Evolutionary conservation across 2,888 invertebrate genomes (phyloP).

Genomic region (Serrognathus titanus): DNA sequence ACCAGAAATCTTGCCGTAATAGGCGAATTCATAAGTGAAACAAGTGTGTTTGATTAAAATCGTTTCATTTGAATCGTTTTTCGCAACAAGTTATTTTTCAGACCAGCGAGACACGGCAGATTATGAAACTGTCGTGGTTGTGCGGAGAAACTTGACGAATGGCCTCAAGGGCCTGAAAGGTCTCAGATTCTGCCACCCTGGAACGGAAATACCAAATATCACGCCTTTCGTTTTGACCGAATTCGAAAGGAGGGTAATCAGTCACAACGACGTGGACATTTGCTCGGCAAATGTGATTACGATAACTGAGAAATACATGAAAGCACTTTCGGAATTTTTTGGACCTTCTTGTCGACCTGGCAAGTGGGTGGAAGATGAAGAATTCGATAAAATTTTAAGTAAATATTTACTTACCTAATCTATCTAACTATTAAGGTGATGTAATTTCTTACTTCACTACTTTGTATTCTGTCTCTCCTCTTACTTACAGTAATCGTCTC

Average conservation of each 20-base stretch:
- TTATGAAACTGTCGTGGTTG: constrained; percentile 61
- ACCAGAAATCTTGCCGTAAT: constrained; percentile 50
- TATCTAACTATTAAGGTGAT: no score
- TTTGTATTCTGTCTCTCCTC: no score
- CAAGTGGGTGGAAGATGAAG: constrained; percentile 57
- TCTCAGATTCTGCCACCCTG: constrained; percentile 64
- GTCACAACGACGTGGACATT: constrained; percentile 27
- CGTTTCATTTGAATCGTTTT: no score
- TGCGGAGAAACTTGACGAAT: constrained; percentile 45
- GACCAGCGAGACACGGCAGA: constrained; percentile 27
- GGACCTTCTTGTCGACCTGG: constrained; percentile 71
- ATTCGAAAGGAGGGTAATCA: constrained; percentile 50
- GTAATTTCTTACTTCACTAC: no score
- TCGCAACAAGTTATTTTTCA: no score
- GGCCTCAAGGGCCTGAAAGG: constrained; percentile 47
- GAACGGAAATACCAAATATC: constrained; percentile 57
- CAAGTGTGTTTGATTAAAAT: not conserved
- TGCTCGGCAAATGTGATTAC: constrained; percentile 38
- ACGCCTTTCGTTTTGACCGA: constrained; percentile 59
- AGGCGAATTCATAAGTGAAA: constrained; percentile 46
- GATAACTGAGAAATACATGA: constrained; percentile 58
- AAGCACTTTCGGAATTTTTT: constrained; percentile 62
- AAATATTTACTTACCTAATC: constrained; percentile 37
- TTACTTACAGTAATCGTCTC: no score
- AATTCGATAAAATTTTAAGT: constrained; percentile 59